phyloP scores from a whole-genome alignment of 2,113 vertebrate species.

The Astur gentilis region DNA sequence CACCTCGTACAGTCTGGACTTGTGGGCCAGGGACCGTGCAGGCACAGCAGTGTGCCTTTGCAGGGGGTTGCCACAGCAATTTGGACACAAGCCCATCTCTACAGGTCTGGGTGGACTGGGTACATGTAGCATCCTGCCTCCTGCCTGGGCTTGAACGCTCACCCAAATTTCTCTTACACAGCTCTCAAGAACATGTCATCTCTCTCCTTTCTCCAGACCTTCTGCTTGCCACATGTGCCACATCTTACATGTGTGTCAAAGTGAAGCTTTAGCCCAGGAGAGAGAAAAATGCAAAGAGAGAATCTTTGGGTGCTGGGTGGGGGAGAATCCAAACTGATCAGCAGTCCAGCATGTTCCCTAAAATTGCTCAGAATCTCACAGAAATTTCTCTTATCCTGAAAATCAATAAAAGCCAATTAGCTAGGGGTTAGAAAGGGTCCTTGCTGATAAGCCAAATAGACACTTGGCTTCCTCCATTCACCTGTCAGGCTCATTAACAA shows the following conservation, averaged over 20 bases:
- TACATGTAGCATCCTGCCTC: background rate
- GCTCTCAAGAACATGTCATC: background rate
- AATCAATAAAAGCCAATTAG: conserved; percentile 38
- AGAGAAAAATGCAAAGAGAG: background rate
- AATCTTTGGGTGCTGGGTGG: background rate
- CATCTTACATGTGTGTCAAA: background rate
- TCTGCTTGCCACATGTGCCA: background rate
- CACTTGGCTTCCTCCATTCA: conserved; percentile 6
- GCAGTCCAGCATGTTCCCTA: background rate
- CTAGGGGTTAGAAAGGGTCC: background rate
- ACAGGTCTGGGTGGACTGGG: background rate
- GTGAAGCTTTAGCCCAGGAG: background rate
- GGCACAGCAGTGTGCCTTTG: background rate
- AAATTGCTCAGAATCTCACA: background rate
- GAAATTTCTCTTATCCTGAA: background rate
- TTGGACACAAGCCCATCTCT: background rate
- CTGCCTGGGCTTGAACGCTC: background rate
- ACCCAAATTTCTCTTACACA: background rate
- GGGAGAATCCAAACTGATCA: background rate
- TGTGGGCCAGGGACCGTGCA: background rate
- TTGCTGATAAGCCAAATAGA: conserved; percentile 21
- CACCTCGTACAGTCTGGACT: background rate
- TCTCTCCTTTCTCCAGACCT: background rate
- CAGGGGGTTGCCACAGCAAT: background rate
- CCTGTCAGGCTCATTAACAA: conserved; percentile 44